Percentiles rank a stretch among this genome's conserved stretches.
Conservation (phyloP, 1,140 invertebrate species). For the Camponotus vicinus region DNA sequence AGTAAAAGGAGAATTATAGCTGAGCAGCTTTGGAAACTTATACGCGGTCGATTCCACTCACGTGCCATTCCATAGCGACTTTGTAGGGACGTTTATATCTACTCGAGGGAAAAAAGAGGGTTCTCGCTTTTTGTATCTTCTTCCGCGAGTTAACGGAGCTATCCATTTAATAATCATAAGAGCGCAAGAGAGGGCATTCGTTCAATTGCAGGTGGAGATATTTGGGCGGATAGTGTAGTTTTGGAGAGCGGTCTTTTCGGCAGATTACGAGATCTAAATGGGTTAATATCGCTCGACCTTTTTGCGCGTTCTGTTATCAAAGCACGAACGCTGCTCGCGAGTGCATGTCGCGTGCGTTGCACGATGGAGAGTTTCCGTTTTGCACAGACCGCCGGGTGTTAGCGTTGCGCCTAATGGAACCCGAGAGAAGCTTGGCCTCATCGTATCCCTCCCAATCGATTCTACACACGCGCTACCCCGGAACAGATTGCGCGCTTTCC, state of each 20-base stretch:
- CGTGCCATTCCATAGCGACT: conserved; percentile 49
- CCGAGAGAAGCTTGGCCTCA: conserved; percentile 22
- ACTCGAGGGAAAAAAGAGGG: conserved; percentile 38
- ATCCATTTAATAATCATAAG: neutral
- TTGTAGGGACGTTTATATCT: conserved; percentile 61
- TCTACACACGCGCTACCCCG: conserved; percentile 60
- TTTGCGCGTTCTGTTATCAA: conserved; percentile 47
- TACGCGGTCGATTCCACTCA: conserved; percentile 68
- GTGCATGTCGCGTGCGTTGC: conserved; percentile 53
- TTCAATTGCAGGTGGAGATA: neutral
- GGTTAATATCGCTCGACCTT: conserved; percentile 33
- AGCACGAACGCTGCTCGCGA: conserved; percentile 32
- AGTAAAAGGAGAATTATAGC: conserved; percentile 45
- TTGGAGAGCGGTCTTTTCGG: neutral
- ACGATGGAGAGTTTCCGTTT: conserved; percentile 36
- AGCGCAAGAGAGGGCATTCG: neutral
- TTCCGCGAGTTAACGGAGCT: neutral
- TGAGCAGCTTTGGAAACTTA: conserved; percentile 41
- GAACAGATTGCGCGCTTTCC: conserved; percentile 41
- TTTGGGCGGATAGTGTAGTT: neutral
- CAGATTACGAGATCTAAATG: conserved; percentile 22
- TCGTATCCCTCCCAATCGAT: conserved; percentile 56
- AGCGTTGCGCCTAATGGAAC: conserved; percentile 55
- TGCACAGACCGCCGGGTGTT: conserved; percentile 49
- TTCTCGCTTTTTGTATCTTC: neutral